These are phyloP conservation scores for Diorhabda sublineata DNA, from an alignment of 1,140 invertebrate species.

Conservation along the genomic window DNA sequence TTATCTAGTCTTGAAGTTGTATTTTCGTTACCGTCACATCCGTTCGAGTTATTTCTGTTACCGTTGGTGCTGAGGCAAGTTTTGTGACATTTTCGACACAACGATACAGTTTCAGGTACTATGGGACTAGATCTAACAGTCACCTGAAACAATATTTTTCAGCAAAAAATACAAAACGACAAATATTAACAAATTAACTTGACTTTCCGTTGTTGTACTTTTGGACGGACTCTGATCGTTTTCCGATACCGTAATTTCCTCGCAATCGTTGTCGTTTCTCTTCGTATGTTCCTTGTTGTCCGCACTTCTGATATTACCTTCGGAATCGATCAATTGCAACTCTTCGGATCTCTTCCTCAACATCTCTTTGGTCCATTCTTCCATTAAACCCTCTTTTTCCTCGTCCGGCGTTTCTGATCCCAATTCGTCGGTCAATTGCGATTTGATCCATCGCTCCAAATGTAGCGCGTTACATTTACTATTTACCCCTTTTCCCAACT, in stretches of 20 bases:
- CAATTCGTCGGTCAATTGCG: slow-evolving; percentile 49
- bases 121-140: slow-evolving; percentile 65
- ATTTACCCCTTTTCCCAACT: slow-evolving; percentile 54
- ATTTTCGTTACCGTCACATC: slow-evolving; percentile 20
- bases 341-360: slow-evolving; percentile 62
- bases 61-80: slow-evolving; percentile 57
- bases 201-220: slow-evolving; percentile 68
- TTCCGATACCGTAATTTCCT: slow-evolving; percentile 48
- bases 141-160: slow-evolving; percentile 48
- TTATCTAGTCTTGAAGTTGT: not conserved
- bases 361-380: slow-evolving; percentile 69
- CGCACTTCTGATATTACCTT: slow-evolving; percentile 28
- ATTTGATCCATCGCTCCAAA: slow-evolving; percentile 69
- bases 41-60: slow-evolving; percentile 29
- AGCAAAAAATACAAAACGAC: not conserved
- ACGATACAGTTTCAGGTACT: slow-evolving; percentile 57
- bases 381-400: slow-evolving; percentile 46
- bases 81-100: slow-evolving; percentile 69
- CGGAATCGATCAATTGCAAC: slow-evolving; percentile 55
- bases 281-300: slow-evolving; percentile 43
- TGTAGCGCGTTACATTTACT: slow-evolving; percentile 61
- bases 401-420: slow-evolving; percentile 46
- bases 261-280: slow-evolving; percentile 43
- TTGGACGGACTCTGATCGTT: slow-evolving; percentile 61
- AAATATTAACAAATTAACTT: slow-evolving; percentile 49